A percentile compares a stretch with the other conserved stretches of the same genome.
These are phyloP conservation scores for Ceyx cyanopectus DNA, from an alignment of 2,113 vertebrate genomes.

Conservation along the genomic window DNA sequence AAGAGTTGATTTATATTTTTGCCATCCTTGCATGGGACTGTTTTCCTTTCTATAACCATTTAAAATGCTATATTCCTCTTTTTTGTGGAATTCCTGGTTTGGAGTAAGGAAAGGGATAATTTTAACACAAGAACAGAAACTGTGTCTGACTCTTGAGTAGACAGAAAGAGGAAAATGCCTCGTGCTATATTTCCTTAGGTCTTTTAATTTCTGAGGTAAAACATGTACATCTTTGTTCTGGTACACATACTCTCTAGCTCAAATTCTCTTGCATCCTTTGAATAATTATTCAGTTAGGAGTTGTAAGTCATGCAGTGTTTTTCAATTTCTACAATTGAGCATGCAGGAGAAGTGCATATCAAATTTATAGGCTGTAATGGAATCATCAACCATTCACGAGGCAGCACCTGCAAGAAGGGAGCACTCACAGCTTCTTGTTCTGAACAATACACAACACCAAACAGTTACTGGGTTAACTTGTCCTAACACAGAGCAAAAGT, in stretches of 20 bases:
- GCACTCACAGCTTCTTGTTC: background rate
- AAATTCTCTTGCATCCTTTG: background rate
- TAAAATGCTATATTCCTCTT: background rate
- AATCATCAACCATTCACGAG: background rate
- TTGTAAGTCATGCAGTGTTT: background rate
- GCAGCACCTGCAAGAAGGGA: background rate
- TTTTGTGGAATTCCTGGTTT: background rate
- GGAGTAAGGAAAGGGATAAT: background rate
- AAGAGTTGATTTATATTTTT: background rate
- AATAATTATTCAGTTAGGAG: background rate
- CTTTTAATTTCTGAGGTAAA: conserved; percentile 4
- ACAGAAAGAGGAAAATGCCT: background rate
- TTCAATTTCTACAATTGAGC: background rate
- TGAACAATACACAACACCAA: background rate
- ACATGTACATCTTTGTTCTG: background rate
- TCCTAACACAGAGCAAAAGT: background rate
- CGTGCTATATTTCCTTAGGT: background rate
- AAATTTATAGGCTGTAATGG: background rate
- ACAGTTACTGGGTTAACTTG: conserved; percentile 24
- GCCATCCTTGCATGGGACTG: background rate
- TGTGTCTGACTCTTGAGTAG: background rate
- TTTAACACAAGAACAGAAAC: conserved; percentile 2
- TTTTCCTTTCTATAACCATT: background rate
- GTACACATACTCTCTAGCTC: background rate
- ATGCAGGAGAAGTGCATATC: background rate